A percentile compares a stretch with the other conserved stretches of the same genome.
phyloP scores from a whole-genome alignment of 64 coral and sea anemone genomes.

The Pocillopora verrucosa region DNA sequence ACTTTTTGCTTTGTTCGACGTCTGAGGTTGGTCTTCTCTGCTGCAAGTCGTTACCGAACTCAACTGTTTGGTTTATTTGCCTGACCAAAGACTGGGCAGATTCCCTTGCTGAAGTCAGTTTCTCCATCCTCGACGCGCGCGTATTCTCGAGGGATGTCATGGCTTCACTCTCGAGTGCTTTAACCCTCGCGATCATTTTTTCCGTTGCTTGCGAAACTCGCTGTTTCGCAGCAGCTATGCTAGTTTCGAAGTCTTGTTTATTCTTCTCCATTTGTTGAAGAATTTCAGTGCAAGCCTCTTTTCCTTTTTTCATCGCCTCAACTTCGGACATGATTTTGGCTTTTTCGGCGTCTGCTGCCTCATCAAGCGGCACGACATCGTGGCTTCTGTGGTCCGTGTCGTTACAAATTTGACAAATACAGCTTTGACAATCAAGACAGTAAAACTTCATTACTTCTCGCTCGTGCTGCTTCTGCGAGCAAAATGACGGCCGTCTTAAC shows the following conservation, averaged over 20 bases:
- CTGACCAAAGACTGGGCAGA: not conserved
- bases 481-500: conserved; percentile 3
- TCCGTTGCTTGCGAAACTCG: not conserved
- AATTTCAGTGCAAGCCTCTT: not conserved
- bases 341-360: not conserved
- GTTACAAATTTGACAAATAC: conserved; percentile 30
- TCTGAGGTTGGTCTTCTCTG: not conserved
- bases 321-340: not conserved
- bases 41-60: not conserved
- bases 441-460: conserved; percentile 1
- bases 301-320: not conserved
- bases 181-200: not conserved
- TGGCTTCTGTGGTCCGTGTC: conserved; percentile 2
- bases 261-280: not conserved
- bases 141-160: not conserved
- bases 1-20: not conserved
- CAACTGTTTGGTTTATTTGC: not conserved
- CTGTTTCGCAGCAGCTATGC: not conserved
- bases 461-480: conserved; percentile 2
- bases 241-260: not conserved
- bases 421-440: conserved; percentile 6
- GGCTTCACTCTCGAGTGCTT: not conserved
- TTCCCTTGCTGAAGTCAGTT: not conserved
- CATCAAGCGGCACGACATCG: not conserved
- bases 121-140: not conserved